Evolutionary conservation across 2,113 vertebrate genomes (phyloP).

Genomic region (Sula dactylatra): DNA sequence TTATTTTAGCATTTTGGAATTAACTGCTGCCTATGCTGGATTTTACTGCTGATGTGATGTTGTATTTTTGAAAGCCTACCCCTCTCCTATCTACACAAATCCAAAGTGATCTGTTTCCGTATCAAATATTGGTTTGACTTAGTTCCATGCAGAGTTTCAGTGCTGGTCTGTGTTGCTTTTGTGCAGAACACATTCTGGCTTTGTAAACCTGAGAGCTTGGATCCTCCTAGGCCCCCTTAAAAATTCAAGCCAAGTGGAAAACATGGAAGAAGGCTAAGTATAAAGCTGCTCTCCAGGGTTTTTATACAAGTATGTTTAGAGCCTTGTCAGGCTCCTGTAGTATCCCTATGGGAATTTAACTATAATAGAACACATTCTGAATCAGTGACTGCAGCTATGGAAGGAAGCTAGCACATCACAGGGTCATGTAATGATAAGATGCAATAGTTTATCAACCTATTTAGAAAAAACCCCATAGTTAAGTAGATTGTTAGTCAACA

Average conservation of each 20-base stretch:
- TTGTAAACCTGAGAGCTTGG: neutral
- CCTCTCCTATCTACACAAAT: neutral
- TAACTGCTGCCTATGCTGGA: neutral
- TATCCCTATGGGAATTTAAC: neutral
- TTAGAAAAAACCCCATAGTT: neutral
- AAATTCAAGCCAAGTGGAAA: neutral
- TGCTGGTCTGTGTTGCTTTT: neutral
- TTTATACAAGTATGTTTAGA: neutral
- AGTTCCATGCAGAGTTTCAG: neutral
- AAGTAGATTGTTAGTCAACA: neutral
- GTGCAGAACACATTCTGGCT: neutral
- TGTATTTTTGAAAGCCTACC: neutral
- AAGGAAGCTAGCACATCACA: neutral
- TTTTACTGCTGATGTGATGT: neutral
- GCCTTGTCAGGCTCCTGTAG: neutral
- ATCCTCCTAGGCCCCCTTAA: neutral
- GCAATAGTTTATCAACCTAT: neutral
- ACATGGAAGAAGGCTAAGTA: neutral
- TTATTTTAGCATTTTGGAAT: neutral
- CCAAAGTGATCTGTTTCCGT: neutral
- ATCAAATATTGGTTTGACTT: neutral
- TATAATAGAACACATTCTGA: neutral
- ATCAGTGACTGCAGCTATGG: neutral
- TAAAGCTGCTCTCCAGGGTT: neutral
- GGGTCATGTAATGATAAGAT: neutral